Percentiles rank a stretch among this genome's conserved stretches.
phyloP scores from a whole-genome alignment of 2,797 vertebrate genomes.

The Periophthalmus magnuspinnatus region DNA sequence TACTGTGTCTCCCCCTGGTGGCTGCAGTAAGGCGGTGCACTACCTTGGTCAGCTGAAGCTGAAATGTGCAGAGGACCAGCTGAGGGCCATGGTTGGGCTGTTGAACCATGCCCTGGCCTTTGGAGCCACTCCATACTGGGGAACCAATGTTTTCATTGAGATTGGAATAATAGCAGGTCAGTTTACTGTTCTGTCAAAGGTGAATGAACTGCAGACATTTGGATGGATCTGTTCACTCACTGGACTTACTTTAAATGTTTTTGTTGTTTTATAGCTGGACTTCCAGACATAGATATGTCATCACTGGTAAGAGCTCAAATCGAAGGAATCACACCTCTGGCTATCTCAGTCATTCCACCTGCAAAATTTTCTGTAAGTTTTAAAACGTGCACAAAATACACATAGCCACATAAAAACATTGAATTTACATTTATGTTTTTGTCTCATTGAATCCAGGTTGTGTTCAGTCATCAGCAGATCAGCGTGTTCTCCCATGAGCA shows the following conservation, averaged over 20 bases:
- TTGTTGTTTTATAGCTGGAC: slow-evolving; percentile 65
- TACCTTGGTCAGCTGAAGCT: slow-evolving; percentile 75
- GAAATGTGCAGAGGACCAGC: slow-evolving; percentile 78
- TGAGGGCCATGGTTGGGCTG: slow-evolving; percentile 61
- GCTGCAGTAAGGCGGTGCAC: slow-evolving; percentile 76
- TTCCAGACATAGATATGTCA: slow-evolving; percentile 79
- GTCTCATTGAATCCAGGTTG: slow-evolving; percentile 62
- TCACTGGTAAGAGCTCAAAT: slow-evolving; percentile 79
- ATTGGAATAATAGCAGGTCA: slow-evolving; percentile 79
- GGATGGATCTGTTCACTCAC: not conserved
- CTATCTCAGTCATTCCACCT: slow-evolving; percentile 69
- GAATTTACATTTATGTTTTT: not conserved
- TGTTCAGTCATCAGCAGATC: slow-evolving; percentile 73
- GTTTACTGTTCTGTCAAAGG: slow-evolving; percentile 4
- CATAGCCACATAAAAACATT: not conserved
- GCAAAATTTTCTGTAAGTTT: slow-evolving; percentile 76
- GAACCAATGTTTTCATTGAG: slow-evolving; percentile 78
- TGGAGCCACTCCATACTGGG: slow-evolving; percentile 75
- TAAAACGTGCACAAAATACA: not conserved
- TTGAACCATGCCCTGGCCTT: slow-evolving; percentile 72
- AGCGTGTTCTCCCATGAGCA: slow-evolving; percentile 81
- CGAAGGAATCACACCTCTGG: slow-evolving; percentile 72
- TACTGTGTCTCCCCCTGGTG: slow-evolving; percentile 52
- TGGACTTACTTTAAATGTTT: not conserved
- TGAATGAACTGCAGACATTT: not conserved